Percentiles rank a stretch among this genome's conserved stretches.
These are phyloP conservation scores for Trachurus trachurus DNA, from an alignment of 2,797 vertebrate species.

Conservation along the genomic window DNA sequence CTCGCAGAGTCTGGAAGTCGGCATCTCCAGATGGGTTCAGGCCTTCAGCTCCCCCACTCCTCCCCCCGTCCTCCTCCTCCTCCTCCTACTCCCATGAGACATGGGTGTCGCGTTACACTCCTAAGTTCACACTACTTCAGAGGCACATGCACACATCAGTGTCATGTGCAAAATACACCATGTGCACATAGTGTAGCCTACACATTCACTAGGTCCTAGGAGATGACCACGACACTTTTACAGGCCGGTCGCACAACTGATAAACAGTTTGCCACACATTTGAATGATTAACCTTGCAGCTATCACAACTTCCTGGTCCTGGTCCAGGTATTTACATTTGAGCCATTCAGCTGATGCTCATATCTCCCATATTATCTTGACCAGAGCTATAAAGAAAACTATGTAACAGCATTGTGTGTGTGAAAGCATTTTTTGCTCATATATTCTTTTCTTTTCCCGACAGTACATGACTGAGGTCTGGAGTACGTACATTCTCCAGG, in stretches of 20 bases:
- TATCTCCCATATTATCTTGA: constrained; percentile 15
- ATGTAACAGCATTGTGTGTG: not conserved
- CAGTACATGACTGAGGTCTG: constrained; percentile 12
- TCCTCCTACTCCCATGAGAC: constrained; percentile 23
- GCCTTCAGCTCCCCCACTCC: constrained; percentile 25
- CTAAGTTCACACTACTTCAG: constrained; percentile 15
- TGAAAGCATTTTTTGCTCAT: constrained; percentile 27
- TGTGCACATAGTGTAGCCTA: constrained; percentile 6
- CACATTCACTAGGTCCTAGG: constrained; percentile 5
- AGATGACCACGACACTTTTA: constrained; percentile 18
- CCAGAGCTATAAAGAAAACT: not conserved
- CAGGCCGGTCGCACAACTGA: constrained; percentile 2
- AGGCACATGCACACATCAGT: constrained; percentile 26
- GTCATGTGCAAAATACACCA: constrained; percentile 20
- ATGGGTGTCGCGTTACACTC: constrained; percentile 66
- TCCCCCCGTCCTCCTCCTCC: too few relatives aligned
- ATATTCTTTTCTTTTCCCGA: constrained; percentile 49
- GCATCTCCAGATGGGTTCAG: constrained; percentile 74
- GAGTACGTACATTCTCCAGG: constrained; percentile 68
- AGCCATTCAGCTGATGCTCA: not conserved
- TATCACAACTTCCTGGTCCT: constrained; percentile 5
- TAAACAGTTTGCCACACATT: constrained; percentile 3
- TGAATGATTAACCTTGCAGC: constrained; percentile 24
- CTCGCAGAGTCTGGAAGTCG: constrained; percentile 55
- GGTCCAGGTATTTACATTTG: constrained; percentile 15